phyloP scores from a whole-genome alignment of 2,797 vertebrate genomes.

The Bradypus variegatus region DNA sequence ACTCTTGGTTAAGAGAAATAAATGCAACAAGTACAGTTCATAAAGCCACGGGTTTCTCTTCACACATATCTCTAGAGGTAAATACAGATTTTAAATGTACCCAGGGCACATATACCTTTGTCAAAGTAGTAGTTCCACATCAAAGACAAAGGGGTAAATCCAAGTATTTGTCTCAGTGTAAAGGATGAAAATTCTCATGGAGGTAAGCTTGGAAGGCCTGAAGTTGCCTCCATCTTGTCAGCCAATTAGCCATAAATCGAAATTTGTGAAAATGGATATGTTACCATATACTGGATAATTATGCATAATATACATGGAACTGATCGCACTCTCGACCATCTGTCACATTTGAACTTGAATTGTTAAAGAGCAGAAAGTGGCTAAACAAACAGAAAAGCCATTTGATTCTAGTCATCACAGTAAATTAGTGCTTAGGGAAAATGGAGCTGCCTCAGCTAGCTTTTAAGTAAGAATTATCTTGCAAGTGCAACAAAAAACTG shows the following conservation, averaged over 20 bases:
- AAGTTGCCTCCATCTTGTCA: slow-evolving; percentile 52
- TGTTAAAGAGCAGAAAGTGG: not conserved
- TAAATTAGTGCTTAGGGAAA: not conserved
- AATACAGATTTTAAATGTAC: not conserved
- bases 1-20: not conserved
- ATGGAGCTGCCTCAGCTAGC: not conserved
- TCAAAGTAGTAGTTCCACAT: slow-evolving; percentile 40
- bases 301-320: slow-evolving; percentile 20
- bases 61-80: slow-evolving; percentile 22
- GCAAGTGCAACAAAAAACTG: not conserved
- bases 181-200: slow-evolving; percentile 57
- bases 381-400: not conserved
- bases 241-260: slow-evolving; percentile 50
- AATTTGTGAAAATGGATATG: slow-evolving; percentile 53
- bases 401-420: not conserved
- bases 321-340: slow-evolving; percentile 47
- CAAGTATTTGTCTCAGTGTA: slow-evolving; percentile 27
- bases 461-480: not conserved
- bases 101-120: not conserved
- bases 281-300: slow-evolving; percentile 21
- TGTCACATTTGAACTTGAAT: slow-evolving; percentile 58
- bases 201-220: slow-evolving; percentile 19
- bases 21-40: not conserved
- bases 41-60: slow-evolving; percentile 46
- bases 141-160: slow-evolving; percentile 34